phyloP scores from a whole-genome alignment of 1,140 invertebrate genomes.

The Calosoma granatense region DNA sequence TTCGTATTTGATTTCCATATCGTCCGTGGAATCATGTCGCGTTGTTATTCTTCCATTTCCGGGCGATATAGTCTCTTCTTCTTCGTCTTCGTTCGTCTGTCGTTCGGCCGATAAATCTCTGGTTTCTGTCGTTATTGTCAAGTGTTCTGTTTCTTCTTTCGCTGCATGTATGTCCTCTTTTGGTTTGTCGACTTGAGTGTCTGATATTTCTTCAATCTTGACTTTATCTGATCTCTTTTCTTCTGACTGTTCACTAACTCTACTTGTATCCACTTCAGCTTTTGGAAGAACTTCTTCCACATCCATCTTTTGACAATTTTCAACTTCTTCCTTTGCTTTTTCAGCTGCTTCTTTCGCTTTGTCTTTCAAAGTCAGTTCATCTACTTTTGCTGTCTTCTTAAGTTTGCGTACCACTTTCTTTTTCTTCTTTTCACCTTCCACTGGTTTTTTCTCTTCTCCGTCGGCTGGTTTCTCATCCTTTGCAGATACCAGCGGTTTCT shows the following conservation, averaged over 20 bases:
- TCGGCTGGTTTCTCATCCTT: slow-evolving; percentile 26
- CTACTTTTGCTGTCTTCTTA: neutral
- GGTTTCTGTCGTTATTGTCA: neutral
- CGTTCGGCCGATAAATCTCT: neutral
- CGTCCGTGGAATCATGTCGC: neutral
- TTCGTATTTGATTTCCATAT: no score
- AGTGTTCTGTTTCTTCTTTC: neutral
- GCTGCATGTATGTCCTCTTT: neutral
- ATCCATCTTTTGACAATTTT: neutral
- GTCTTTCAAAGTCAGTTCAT: neutral
- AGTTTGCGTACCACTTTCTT: neutral
- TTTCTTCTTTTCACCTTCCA: slow-evolving; percentile 22
- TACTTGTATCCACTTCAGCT: neutral
- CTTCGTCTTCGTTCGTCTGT: neutral
- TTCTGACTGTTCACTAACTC: neutral
- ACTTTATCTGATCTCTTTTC: neutral
- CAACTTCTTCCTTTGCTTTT: neutral
- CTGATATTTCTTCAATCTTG: neutral
- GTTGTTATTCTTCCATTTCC: neutral
- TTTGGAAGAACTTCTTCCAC: neutral
- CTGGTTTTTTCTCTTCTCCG: slow-evolving; percentile 22
- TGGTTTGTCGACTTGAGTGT: neutral
- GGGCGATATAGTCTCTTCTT: neutral
- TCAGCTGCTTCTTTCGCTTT: neutral
- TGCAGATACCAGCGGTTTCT: neutral